Evolutionary conservation across 1,140 invertebrate genomes (phyloP).

Genomic region (Brachionus angularis): DNA sequence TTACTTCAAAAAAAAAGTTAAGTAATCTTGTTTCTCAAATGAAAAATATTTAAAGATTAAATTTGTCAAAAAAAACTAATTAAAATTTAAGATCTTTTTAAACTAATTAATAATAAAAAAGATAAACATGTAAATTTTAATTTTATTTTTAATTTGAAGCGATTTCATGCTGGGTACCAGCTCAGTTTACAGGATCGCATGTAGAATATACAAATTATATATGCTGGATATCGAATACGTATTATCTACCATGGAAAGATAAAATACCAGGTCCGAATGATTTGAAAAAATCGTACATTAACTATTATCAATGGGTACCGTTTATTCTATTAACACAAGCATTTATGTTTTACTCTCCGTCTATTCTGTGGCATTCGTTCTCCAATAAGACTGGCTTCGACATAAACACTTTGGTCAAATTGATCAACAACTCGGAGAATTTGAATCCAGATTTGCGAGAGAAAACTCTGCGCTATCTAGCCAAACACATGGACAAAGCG

Average conservation of each 20-base stretch:
- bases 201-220: constrained; percentile 53
- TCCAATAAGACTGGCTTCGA: constrained; percentile 41
- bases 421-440: constrained; percentile 27
- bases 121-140: neutral
- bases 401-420: constrained; percentile 38
- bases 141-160: constrained; percentile 51
- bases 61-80: too few species aligned
- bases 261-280: constrained; percentile 40
- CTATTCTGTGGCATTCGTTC: constrained; percentile 50
- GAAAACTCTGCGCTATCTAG: constrained; percentile 55
- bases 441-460: constrained; percentile 52
- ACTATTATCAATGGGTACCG: constrained; percentile 57
- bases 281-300: constrained; percentile 23
- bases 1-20: too few species aligned
- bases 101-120: neutral
- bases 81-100: too few species aligned
- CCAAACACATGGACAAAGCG: constrained; percentile 56
- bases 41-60: too few species aligned
- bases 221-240: constrained; percentile 61
- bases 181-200: constrained; percentile 48
- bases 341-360: constrained; percentile 53
- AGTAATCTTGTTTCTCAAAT: too few species aligned
- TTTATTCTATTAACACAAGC: constrained; percentile 54
- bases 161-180: constrained; percentile 68
- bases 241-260: constrained; percentile 51